Base-by-base conservation (phyloP, 2,888 invertebrate species). In the Thecocarcelia acutangulata region DNA sequence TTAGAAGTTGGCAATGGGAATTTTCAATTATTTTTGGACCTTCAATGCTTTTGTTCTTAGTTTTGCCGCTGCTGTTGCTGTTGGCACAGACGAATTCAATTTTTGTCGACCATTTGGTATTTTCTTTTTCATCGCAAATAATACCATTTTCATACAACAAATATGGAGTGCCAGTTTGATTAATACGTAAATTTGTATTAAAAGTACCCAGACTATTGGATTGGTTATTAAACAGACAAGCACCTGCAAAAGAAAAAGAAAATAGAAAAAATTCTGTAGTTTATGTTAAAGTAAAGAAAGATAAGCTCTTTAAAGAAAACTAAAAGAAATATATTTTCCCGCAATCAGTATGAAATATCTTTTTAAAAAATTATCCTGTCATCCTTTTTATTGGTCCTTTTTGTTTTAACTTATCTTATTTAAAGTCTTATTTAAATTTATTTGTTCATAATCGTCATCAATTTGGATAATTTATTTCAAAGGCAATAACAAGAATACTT, bases 31-130 rank as follows among this genome's bases (percentile, higher is more conserved):
- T 88, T 87, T 89, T 87, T 69, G 87, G 86, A 58, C 68, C 78
- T 33, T 75, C 33, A 11, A 13, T 61, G 37, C 19, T 54, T 17
- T 44, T 61, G 33, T 58, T 58, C 11, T 68, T 69, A 37, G 56
- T 82, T 85, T 83, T 77, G 83, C 78, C 58, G 63, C 76, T 64
- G 56, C 64, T 59, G 17, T 59, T 19, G 37, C 86, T 87, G 85
- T 87, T 86, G 59, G 88, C 87, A 80, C 91, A 91, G 78, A 90
- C 88, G 86, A 91, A 91, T 86, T 91, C 91, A 85, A 91, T 91
- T 90, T 88, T 90, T 63, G 91, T 91, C 64, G 89, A 88, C 90
- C 90, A 90, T 66, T 78, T 82, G 8, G 74, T 77, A 12, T 74
- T 74, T 42, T 69, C 59, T 37, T 28, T 54, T 24, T 73, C 77